These are phyloP conservation scores for Galleria mellonella DNA, from an alignment of 1,140 invertebrate genomes.

Conservation along the genomic window DNA sequence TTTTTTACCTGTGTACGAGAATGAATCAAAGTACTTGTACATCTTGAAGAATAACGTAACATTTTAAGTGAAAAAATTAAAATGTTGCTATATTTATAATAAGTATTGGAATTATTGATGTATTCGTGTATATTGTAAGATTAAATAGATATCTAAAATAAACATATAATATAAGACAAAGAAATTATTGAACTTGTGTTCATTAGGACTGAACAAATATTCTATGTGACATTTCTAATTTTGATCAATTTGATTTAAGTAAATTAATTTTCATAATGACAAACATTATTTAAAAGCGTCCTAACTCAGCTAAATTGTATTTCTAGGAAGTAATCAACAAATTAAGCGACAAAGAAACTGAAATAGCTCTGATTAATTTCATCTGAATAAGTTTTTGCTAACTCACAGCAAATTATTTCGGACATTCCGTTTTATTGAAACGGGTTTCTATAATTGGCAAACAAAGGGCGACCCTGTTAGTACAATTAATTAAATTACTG, in stretches of 20 bases:
- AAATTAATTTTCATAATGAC: not conserved
- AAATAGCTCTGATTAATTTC: slow-evolving; percentile 6
- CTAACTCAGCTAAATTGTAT: not conserved
- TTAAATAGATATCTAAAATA: too few relatives aligned
- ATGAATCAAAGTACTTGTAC: too few relatives aligned
- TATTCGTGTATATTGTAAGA: too few relatives aligned
- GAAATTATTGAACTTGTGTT: too few relatives aligned
- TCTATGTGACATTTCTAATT: not conserved
- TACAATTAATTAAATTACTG: slow-evolving; percentile 10
- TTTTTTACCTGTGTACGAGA: too few relatives aligned
- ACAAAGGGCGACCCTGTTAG: slow-evolving; percentile 7
- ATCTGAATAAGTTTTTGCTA: slow-evolving; percentile 3
- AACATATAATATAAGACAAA: too few relatives aligned
- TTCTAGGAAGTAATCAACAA: not conserved
- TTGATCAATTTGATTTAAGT: not conserved
- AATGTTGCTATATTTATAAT: too few relatives aligned
- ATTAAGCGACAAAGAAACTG: not conserved
- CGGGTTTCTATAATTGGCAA: slow-evolving; percentile 10
- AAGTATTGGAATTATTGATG: too few relatives aligned
- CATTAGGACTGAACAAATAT: too few relatives aligned
- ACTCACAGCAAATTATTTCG: slow-evolving; percentile 6
- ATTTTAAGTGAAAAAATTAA: too few relatives aligned
- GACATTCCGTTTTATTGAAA: slow-evolving; percentile 8
- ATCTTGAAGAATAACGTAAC: too few relatives aligned
- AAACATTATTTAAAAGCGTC: too few relatives aligned